A percentile compares a stretch with the other conserved stretches of the same genome.
Conservation (phyloP, 2,888 invertebrate species). For the Dryobota labecula region DNA sequence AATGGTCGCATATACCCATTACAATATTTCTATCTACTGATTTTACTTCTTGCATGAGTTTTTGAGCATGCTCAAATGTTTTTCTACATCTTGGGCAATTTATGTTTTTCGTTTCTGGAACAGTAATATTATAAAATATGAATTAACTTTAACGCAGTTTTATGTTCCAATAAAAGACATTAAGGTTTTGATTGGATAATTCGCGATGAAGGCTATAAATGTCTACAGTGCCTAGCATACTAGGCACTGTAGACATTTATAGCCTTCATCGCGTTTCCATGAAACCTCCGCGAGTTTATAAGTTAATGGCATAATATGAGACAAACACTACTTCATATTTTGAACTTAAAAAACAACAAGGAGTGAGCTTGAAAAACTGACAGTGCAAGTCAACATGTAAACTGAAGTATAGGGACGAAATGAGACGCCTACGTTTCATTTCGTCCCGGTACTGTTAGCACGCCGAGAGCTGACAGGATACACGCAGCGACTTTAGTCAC, state of each 20-base stretch:
- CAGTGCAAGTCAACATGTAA: too few relatives aligned
- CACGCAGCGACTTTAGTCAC: too few relatives aligned
- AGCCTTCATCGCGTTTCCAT: neutral
- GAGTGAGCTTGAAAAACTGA: too few relatives aligned
- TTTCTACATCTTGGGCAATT: conserved; percentile 79
- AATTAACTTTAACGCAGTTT: neutral
- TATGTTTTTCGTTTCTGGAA: conserved; percentile 73
- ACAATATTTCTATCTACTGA: conserved; percentile 70
- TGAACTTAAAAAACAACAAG: too few relatives aligned
- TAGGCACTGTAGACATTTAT: neutral
- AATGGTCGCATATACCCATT: conserved; percentile 79
- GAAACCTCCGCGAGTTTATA: neutral
- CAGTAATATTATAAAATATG: conserved; percentile 4
- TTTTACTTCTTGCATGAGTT: conserved; percentile 68
- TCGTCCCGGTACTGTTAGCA: too few relatives aligned
- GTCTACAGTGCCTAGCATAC: too few relatives aligned
- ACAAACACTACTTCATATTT: too few relatives aligned
- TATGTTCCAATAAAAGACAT: neutral
- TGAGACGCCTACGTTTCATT: too few relatives aligned
- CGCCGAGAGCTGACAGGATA: too few relatives aligned
- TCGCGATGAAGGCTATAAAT: too few relatives aligned
- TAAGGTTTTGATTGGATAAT: neutral
- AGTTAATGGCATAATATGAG: too few relatives aligned
- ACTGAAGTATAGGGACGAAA: too few relatives aligned
- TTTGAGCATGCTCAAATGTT: conserved; percentile 72